Evolutionary conservation across 2,113 vertebrate genomes (phyloP).

Genomic region (Sciurus niger): DNA sequence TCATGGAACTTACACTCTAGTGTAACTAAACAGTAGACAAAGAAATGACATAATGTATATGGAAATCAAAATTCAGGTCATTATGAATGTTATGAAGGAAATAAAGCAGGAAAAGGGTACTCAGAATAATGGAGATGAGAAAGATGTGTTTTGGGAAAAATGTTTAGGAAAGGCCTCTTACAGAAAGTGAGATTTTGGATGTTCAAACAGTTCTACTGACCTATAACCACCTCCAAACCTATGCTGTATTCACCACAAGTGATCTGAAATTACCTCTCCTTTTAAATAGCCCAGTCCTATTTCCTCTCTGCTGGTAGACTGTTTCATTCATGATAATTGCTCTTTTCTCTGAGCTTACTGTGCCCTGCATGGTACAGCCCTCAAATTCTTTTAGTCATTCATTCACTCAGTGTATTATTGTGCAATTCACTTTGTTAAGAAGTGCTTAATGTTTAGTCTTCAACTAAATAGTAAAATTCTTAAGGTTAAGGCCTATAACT

Average conservation of each 20-base stretch:
- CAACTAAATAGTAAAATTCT: neutral
- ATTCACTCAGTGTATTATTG: neutral
- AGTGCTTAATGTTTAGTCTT: slow-evolving; percentile 23
- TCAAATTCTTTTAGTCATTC: neutral
- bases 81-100: neutral
- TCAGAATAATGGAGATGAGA: neutral
- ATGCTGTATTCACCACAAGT: neutral
- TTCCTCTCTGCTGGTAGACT: neutral
- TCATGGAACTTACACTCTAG: neutral
- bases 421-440: neutral
- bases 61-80: neutral
- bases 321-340: neutral
- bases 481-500: neutral
- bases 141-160: neutral
- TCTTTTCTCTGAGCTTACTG: neutral
- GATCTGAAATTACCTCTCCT: neutral
- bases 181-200: neutral
- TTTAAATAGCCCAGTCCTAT: neutral
- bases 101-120: neutral
- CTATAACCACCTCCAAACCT: neutral
- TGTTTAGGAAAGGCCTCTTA: neutral
- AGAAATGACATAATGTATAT: neutral
- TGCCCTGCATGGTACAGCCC: neutral
- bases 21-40: neutral
- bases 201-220: neutral